Conservation (phyloP, 2,113 vertebrate genomes). For the Rhegmatorhina hoffmannsi region DNA sequence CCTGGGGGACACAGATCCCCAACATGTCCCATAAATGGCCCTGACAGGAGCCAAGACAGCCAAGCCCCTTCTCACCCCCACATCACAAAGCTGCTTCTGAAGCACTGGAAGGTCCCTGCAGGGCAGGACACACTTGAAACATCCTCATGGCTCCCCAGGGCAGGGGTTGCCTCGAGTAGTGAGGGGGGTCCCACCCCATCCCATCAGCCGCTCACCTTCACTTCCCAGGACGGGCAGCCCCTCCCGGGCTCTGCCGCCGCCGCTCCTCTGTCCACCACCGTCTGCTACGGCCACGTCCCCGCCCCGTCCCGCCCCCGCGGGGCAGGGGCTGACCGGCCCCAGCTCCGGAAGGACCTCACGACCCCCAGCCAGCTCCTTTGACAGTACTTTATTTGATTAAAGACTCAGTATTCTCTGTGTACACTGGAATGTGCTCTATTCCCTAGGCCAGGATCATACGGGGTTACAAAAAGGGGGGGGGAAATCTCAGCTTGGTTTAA, state of each 20-base stretch:
- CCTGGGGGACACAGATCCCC: too few species aligned
- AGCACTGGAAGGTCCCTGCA: neutral
- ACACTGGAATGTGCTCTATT: slow-evolving; percentile 92
- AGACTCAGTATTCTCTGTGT: slow-evolving; percentile 74
- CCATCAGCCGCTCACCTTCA: neutral
- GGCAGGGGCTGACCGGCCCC: neutral
- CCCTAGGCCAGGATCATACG: slow-evolving; percentile 78
- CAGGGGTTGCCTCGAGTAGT: neutral
- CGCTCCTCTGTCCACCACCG: rapidly evolving
- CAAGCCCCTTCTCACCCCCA: neutral
- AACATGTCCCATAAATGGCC: neutral
- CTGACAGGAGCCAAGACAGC: neutral
- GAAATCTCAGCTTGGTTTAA: slow-evolving; percentile 32
- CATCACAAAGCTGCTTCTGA: too few species aligned
- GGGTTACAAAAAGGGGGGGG: slow-evolving; percentile 82
- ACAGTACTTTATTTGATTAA: slow-evolving; percentile 93
- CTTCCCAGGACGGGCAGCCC: rapidly evolving
- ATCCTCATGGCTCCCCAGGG: neutral
- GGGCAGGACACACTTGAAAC: neutral
- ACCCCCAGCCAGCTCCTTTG: slow-evolving; percentile 27
- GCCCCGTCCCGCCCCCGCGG: neutral
- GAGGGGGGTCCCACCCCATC: neutral
- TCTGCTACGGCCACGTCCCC: neutral
- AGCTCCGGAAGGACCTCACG: neutral
- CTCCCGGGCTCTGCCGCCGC: neutral